Evolutionary conservation across 2,797 vertebrate genomes (phyloP).

Genomic region (Periparus ater): DNA sequence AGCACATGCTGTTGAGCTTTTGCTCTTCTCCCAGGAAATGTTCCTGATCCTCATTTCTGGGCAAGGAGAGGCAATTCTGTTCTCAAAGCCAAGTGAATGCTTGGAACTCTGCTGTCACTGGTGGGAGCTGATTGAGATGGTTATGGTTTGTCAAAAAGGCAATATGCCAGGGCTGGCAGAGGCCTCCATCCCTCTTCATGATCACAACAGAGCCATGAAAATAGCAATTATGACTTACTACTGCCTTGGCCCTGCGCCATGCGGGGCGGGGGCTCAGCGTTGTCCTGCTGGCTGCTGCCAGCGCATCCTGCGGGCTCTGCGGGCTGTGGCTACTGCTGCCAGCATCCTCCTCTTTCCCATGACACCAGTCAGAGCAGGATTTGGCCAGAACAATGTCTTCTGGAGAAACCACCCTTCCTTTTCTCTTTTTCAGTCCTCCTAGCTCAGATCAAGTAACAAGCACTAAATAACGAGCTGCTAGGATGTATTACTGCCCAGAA

Average conservation of each 20-base stretch:
- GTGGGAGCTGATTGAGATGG: not conserved
- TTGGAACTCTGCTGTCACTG: not conserved
- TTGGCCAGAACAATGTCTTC: slow-evolving; percentile 8
- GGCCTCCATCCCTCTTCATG: not conserved
- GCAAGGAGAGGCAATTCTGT: not conserved
- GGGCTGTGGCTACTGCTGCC: not conserved
- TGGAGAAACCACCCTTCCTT: slow-evolving; percentile 4
- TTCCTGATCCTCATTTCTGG: not conserved
- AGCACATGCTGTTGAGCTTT: not conserved
- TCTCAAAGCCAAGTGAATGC: not conserved
- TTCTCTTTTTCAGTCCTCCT: not conserved
- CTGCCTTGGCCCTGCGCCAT: not conserved
- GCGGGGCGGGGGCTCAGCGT: fast-evolving
- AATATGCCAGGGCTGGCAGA: slow-evolving; percentile 23
- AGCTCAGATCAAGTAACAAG: not conserved
- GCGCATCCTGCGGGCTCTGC: fast-evolving
- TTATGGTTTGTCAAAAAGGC: not conserved
- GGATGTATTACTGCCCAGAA: not conserved
- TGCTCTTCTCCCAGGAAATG: not conserved
- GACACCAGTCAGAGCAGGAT: slow-evolving; percentile 20
- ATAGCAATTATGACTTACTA: not conserved
- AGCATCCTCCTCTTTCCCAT: not conserved
- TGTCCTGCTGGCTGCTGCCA: not conserved
- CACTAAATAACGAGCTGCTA: not conserved
- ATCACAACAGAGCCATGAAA: not conserved